phyloP scores from a whole-genome alignment of 2,113 vertebrate genomes.

The Anolis sagrei region DNA sequence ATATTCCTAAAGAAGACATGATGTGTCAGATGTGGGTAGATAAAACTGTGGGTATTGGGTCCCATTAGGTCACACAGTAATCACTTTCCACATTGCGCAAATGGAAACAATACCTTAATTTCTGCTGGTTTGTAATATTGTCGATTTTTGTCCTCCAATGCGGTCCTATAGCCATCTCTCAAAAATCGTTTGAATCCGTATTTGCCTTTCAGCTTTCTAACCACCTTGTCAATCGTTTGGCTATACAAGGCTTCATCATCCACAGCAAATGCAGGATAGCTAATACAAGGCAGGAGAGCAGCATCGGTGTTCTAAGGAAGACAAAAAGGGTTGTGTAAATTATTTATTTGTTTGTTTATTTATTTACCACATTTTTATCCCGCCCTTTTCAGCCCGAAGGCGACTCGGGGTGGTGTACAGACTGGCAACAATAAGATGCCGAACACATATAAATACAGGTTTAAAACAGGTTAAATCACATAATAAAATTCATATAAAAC shows the following conservation, averaged over 20 bases:
- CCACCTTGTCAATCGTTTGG: constrained; percentile 94
- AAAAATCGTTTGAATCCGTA: constrained; percentile 95
- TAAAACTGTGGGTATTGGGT: too few relatives aligned
- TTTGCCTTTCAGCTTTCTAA: constrained; percentile 92
- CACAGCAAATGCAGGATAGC: constrained; percentile 95
- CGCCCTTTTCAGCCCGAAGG: too few relatives aligned
- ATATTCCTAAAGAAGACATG: too few relatives aligned
- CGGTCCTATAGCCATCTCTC: constrained; percentile 92
- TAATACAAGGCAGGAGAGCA: constrained; percentile 93
- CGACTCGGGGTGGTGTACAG: too few relatives aligned
- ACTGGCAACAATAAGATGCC: too few relatives aligned
- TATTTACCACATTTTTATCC: too few relatives aligned
- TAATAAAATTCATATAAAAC: too few relatives aligned
- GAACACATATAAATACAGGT: too few relatives aligned
- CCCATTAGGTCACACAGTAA: too few relatives aligned
- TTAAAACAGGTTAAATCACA: too few relatives aligned
- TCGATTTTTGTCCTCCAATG: constrained; percentile 89
- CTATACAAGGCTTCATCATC: constrained; percentile 92
- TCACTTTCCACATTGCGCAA: not conserved
- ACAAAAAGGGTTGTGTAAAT: not conserved
- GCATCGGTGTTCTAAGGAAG: constrained; percentile 91
- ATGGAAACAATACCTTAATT: constrained; percentile 89
- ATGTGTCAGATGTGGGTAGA: too few relatives aligned
- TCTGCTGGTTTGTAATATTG: constrained; percentile 96
- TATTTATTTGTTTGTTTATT: too few relatives aligned